Base-by-base conservation (phyloP, 1,140 invertebrate species). In the Spodoptera frugiperda region DNA sequence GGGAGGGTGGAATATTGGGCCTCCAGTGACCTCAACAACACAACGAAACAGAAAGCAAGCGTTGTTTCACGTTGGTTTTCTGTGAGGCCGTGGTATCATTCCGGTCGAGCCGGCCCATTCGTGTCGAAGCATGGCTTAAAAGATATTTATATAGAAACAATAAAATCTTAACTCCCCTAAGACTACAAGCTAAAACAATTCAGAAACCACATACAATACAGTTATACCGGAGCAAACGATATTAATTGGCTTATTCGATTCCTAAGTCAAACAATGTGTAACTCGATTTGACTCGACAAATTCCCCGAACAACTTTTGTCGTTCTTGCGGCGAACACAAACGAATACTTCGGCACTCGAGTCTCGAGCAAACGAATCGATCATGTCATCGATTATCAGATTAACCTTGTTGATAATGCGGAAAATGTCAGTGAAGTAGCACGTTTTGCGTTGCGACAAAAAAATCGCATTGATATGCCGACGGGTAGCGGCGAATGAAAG, bases 311-410 rank as follows among this genome's bases (percentile, higher is more conserved):
- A 51, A 55, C 17, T 46, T 61, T n/a, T 30, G 39, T n/a, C 44
- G 21, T 48, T 57, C 39, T 73, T 61, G 44, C 55, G 54, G 54
- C 61, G 44, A 65, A 59, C 55, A 73, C 71, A 73, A 73, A 73
- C 54, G 71, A 73, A 73, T 59, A 48, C 39, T 39, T 48, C 44
- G 30, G 21, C 21, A 55, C 53, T 44, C 33, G 51, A 72, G 30
- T 46, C 68, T 61, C 33, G 71, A 48, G 71, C 30, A 73, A 73
- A 73, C 71, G 44, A 49, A 73, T 73, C 71, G 71, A 73, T 73
- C 71, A 73, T 59, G 15, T 19, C 44, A 73, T 73, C 51, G 51
- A 46, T 73, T 73, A 73, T 73, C 71, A 48, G 71, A 73, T 73
- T 73, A 73, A 30, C 48, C 48, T 68, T 68, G 5, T 48, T 55